These are phyloP conservation scores for Elephas maximus DNA, from an alignment of 2,113 vertebrate species.

Conservation along the genomic window DNA sequence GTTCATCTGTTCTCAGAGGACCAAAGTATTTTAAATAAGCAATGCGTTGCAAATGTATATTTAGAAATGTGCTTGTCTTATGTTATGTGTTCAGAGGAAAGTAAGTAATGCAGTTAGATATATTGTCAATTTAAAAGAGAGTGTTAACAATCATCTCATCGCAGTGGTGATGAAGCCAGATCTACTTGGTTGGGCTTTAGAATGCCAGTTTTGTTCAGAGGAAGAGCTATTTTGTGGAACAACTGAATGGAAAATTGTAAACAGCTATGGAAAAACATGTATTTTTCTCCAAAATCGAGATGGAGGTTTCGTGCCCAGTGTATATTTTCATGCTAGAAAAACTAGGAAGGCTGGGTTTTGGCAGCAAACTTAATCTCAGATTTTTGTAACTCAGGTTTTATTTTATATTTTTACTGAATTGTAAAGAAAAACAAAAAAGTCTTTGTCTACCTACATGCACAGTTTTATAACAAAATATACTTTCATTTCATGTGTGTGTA, in stretches of 20 bases:
- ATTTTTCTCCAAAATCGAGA: conserved; percentile 18
- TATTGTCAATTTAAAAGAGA: conserved; percentile 26
- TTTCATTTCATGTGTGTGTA: neutral
- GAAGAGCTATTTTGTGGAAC: neutral
- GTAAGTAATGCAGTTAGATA: neutral
- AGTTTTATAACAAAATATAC: neutral
- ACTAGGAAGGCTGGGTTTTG: neutral
- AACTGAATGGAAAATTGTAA: conserved; percentile 42
- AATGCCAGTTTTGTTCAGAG: neutral
- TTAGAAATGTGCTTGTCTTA: conserved; percentile 3
- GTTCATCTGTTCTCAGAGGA: neutral
- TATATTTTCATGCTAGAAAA: conserved; percentile 21
- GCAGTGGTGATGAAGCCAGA: neutral
- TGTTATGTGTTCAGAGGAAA: neutral
- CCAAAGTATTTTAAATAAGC: neutral
- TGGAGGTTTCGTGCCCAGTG: neutral
- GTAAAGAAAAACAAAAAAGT: neutral
- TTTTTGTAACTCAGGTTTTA: neutral
- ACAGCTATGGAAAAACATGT: neutral
- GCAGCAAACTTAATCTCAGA: neutral
- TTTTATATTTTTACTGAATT: conserved; percentile 6
- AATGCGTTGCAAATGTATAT: neutral
- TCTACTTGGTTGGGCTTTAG: neutral
- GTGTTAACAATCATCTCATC: neutral
- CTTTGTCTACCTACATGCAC: neutral